phyloP scores from a whole-genome alignment of 1,140 invertebrate genomes.

The Maconellicoccus hirsutus region DNA sequence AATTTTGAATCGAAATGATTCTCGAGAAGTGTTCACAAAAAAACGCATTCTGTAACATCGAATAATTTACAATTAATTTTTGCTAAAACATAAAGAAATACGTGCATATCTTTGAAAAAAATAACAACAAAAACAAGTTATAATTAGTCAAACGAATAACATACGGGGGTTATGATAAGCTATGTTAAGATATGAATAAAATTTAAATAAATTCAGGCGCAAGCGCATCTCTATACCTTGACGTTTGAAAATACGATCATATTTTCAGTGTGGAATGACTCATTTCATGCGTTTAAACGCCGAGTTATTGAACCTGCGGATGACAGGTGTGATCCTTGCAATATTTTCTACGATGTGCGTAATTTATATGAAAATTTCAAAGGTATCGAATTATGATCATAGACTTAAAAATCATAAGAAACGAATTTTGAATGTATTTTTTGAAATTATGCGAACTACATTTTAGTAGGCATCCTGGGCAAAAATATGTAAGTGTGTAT shows the following conservation, averaged over 20 bases:
- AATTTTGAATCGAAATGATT: conserved; percentile 14
- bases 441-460: no score
- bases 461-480: no score
- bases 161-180: no score
- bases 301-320: neutral
- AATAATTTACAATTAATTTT: neutral
- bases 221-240: neutral
- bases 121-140: neutral
- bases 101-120: no score
- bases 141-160: neutral
- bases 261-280: neutral
- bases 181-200: neutral
- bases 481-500: no score
- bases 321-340: neutral
- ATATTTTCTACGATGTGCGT: no score
- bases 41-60: conserved; percentile 14
- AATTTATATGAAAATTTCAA: no score
- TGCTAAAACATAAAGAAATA: no score
- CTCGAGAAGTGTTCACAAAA: neutral
- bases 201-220: neutral
- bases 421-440: no score
- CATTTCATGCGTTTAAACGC: neutral
- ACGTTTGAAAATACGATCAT: neutral
- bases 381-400: no score
- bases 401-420: no score